Percentiles rank a stretch among this genome's conserved stretches.
phyloP scores from a whole-genome alignment of 1,140 invertebrate genomes.

The Pissodes strobi region DNA sequence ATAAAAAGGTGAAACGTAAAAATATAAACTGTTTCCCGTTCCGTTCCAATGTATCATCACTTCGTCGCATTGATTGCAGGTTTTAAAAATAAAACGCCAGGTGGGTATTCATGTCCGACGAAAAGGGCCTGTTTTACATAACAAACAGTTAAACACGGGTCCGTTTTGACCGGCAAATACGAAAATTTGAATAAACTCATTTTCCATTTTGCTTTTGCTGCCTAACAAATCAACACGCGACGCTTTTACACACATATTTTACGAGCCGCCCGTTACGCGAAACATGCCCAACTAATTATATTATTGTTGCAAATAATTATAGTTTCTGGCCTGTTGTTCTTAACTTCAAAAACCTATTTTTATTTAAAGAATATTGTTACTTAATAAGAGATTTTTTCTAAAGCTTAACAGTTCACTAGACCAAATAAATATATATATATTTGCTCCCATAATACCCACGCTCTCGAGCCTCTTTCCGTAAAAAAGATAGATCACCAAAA shows the following conservation, averaged over 20 bases:
- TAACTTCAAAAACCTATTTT: too few relatives aligned
- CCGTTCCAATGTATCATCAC: too few relatives aligned
- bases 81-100: slow-evolving; percentile 15
- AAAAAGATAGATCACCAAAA: not conserved
- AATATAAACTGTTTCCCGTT: too few relatives aligned
- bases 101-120: slow-evolving; percentile 7
- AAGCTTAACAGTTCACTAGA: too few relatives aligned
- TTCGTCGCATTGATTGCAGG: not conserved
- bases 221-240: slow-evolving; percentile 26
- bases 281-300: slow-evolving; percentile 4
- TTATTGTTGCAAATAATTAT: slow-evolving; percentile 6
- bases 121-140: slow-evolving; percentile 18
- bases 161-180: slow-evolving; percentile 18
- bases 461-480: too few relatives aligned
- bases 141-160: slow-evolving; percentile 22
- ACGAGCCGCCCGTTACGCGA: slow-evolving; percentile 5
- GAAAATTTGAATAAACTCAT: slow-evolving; percentile 26
- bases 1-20: too few relatives aligned
- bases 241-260: slow-evolving; percentile 9
- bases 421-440: too few relatives aligned
- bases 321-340: not conserved
- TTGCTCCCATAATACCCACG: too few relatives aligned
- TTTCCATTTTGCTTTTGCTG: slow-evolving; percentile 21
- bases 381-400: too few relatives aligned
- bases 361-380: too few relatives aligned